A percentile compares a stretch with the other conserved stretches of the same genome.
Conservation (phyloP, 1,140 invertebrate genomes). For the Trichonephila inaurata region DNA sequence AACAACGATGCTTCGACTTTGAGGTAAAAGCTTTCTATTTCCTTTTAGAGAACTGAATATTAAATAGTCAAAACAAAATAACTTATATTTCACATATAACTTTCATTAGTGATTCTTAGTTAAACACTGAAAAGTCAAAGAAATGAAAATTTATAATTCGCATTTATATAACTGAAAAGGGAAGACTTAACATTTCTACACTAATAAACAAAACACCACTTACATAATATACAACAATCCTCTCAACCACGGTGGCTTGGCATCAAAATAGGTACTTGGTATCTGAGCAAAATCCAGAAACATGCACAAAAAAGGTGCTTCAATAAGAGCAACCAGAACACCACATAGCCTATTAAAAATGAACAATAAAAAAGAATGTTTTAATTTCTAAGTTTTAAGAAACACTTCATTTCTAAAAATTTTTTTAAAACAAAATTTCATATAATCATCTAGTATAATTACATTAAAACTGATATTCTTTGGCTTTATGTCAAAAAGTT, state of each 20-base stretch:
- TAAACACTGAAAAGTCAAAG: conserved; percentile 36
- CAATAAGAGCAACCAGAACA: conserved; percentile 91
- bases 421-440: too few species aligned
- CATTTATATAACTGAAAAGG: background rate
- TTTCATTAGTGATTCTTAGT: background rate
- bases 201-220: conserved; percentile 81
- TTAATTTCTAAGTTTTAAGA: too few species aligned
- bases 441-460: too few species aligned
- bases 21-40: too few species aligned
- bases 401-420: too few species aligned
- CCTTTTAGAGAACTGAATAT: too few species aligned
- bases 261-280: conserved; percentile 89
- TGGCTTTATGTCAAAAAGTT: too few species aligned
- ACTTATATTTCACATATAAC: too few species aligned
- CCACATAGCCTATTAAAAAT: conserved; percentile 85
- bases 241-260: conserved; percentile 93
- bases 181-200: background rate
- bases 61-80: background rate
- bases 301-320: conserved; percentile 96
- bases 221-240: conserved; percentile 92
- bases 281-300: conserved; percentile 95
- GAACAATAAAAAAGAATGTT: background rate
- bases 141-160: conserved; percentile 56
- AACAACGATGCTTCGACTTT: too few species aligned
- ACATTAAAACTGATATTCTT: too few species aligned